Evolutionary conservation across 2,797 vertebrate species (phyloP).

Genomic region (Linurgus olivaceus): DNA sequence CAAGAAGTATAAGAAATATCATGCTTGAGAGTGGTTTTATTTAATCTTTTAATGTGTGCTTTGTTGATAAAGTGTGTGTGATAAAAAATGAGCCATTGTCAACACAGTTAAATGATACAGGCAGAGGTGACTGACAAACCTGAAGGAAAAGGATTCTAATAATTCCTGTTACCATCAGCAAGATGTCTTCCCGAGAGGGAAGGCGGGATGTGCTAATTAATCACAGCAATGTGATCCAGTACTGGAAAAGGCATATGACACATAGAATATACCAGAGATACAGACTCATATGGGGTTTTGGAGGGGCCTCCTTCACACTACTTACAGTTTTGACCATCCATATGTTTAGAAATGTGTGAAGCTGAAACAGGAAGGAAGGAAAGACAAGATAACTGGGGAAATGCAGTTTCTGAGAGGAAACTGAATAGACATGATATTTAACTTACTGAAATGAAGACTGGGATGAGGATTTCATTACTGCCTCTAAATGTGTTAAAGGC

Average conservation of each 20-base stretch:
- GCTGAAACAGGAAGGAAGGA: neutral
- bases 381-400: neutral
- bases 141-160: neutral
- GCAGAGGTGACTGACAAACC: neutral
- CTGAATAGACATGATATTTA: neutral
- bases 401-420: neutral
- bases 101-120: neutral
- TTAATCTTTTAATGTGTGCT: neutral
- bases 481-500: neutral
- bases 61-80: neutral
- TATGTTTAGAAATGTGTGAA: neutral
- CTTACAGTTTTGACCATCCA: neutral
- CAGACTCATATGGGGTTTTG: neutral
- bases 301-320: neutral
- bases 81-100: neutral
- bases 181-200: neutral
- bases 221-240: neutral
- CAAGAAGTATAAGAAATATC: neutral
- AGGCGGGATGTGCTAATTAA: neutral
- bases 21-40: neutral
- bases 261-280: neutral
- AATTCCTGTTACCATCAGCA: neutral
- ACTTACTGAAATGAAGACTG: neutral
- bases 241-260: neutral
- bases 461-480: neutral